Evolutionary conservation across 37 sponge, comb jelly and placozoan genomes (phyloP).

Genomic region (Agelas oroides): DNA sequence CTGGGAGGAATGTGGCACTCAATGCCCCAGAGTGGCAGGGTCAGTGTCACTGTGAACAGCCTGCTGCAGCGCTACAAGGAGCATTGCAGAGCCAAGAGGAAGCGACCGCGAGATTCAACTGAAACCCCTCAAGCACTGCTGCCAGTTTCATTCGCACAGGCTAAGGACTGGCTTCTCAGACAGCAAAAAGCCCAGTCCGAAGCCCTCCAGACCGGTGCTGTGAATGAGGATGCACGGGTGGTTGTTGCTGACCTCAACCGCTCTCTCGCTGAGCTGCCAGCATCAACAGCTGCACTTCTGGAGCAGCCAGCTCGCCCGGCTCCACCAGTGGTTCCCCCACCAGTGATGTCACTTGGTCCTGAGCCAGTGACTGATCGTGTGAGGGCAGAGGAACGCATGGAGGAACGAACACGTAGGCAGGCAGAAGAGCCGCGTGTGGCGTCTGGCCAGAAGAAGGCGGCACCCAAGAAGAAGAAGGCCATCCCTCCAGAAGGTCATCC

Average conservation of each 20-base stretch:
- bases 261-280: conserved; percentile 50
- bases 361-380: conserved; percentile 41
- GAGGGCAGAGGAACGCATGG: conserved; percentile 42
- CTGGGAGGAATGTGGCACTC: conserved; percentile 62
- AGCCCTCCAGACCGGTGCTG: conserved; percentile 25
- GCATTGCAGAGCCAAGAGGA: conserved; percentile 33
- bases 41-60: conserved; percentile 38
- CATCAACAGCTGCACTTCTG: conserved; percentile 46
- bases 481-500: conserved; percentile 28
- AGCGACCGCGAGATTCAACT: not conserved
- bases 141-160: conserved; percentile 60
- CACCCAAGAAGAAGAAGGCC: conserved; percentile 35
- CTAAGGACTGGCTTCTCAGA: conserved; percentile 60
- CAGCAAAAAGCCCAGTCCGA: conserved; percentile 47
- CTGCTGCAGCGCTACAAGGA: conserved; percentile 49
- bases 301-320: conserved; percentile 57
- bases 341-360: conserved; percentile 54
- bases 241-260: conserved; percentile 46
- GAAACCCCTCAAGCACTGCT: conserved; percentile 42
- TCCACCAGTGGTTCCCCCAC: conserved; percentile 44
- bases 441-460: not conserved
- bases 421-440: not conserved
- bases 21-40: conserved; percentile 54
- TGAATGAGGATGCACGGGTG: conserved; percentile 26
- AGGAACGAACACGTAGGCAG: conserved; percentile 24